Evolutionary conservation across 2,113 vertebrate species (phyloP).

Genomic region (Eptesicus fuscus): DNA sequence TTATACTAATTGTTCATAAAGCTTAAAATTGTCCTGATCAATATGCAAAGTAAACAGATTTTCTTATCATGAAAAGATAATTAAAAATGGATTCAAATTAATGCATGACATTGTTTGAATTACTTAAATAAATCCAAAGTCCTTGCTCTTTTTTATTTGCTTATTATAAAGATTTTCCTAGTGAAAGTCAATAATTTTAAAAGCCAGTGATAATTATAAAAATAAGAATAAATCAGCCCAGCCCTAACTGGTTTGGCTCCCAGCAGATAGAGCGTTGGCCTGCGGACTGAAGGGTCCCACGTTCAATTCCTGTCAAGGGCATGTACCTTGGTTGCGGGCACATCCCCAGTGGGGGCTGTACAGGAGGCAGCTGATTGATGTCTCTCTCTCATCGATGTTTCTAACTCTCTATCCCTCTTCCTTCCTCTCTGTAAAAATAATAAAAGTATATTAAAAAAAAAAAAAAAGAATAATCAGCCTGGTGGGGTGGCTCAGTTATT

Average conservation of each 20-base stretch:
- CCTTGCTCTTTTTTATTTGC: not conserved
- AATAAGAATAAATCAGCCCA: not conserved
- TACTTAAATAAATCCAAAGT: constrained; percentile 30
- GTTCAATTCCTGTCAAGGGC: no score
- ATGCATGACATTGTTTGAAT: not conserved
- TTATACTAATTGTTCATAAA: not conserved
- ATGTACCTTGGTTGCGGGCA: no score
- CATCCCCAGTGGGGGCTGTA: no score
- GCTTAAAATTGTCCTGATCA: not conserved
- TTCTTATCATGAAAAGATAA: constrained; percentile 8
- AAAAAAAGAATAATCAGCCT: not conserved
- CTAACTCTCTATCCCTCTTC: no score
- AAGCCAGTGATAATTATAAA: not conserved
- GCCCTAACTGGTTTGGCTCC: no score
- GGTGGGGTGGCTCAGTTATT: not conserved
- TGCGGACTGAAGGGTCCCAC: no score
- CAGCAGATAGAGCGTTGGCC: no score
- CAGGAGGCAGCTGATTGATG: no score
- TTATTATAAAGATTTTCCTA: not conserved
- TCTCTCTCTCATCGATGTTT: no score
- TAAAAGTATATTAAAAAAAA: no score
- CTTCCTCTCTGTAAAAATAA: no score
- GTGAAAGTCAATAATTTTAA: not conserved
- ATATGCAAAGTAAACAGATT: not conserved
- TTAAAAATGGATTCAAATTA: constrained; percentile 8